Base-by-base conservation (phyloP, 2,797 vertebrate genomes). In the Rhinophrynus dorsalis region DNA sequence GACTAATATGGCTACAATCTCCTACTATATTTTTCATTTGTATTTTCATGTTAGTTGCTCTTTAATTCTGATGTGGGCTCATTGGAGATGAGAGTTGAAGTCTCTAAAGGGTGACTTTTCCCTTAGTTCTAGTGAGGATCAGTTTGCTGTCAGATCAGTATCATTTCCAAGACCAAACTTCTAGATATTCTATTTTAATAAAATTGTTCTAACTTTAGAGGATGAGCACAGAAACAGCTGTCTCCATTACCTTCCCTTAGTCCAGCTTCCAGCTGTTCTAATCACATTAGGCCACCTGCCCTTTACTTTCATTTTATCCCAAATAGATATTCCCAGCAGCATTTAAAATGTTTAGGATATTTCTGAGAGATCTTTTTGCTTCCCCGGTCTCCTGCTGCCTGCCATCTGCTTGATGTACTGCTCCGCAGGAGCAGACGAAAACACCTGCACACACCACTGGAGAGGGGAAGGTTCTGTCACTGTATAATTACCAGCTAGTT, bases 261-360 rank as follows among this genome's bases (percentile, higher is more conserved):
- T 44, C 47, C 56, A 66, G 35, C 24, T 29, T 67, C 70, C 55
- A 67, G 70, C 70, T 73, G 70, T 52, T 35, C 17, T 35, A 67
- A 67, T 73, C 55, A 37, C 37, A 73, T 66, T 66, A 73, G 62
- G 47, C 62, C 70, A 73, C 62, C 70, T 73, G 70, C 47, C 70
- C 47, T 58, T 67, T 67, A 40, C 29, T 27, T 59, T 52, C 45
- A 52, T n/a, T 44, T 65, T 66, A 51, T 66, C 23, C 54, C 55
- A 60, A 60, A 66, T 60, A 73, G 62, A 51, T 67, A 52, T 66
- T 38, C 45, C 45, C 30, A 27, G 42, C 27, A 55, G 70, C 70
- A 67, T 73, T 73, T 73, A 66, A 67, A 66, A 55, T 66, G 70
- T 73, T 73, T 67, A 66, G 55, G 55, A 59, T 73, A 67, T 73